phyloP scores from a whole-genome alignment of 2,888 invertebrate genomes.

The Lamproptera curius region DNA sequence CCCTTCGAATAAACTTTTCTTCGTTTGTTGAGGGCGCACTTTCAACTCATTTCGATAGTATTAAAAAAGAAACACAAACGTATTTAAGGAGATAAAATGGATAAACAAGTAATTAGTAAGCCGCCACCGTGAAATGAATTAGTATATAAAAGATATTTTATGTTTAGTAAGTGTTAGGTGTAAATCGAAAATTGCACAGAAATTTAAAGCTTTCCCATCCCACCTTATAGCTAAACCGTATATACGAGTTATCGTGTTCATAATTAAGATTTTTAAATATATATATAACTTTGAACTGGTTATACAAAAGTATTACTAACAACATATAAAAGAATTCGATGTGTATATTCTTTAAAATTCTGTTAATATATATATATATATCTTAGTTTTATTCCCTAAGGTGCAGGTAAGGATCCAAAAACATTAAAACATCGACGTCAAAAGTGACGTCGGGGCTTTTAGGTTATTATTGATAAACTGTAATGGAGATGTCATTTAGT shows the following conservation, averaged over 20 bases:
- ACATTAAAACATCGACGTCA: too few species aligned
- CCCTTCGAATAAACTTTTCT: background rate
- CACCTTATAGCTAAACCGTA: too few species aligned
- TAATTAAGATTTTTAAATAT: background rate
- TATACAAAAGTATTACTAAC: too few species aligned
- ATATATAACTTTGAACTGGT: background rate
- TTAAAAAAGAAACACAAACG: background rate
- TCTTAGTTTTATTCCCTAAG: too few species aligned
- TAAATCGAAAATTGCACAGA: constrained; percentile 4
- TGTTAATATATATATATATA: too few species aligned
- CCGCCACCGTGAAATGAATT: constrained; percentile 9
- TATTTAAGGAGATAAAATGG: background rate
- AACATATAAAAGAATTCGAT: too few species aligned
- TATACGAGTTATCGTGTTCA: constrained; percentile 12
- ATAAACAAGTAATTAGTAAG: constrained; percentile 4
- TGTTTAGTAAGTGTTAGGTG: constrained; percentile 7
- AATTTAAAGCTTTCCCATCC: background rate
- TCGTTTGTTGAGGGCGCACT: background rate
- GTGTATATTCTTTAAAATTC: too few species aligned
- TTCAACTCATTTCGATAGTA: background rate
- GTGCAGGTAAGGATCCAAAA: too few species aligned
- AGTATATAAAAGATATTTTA: background rate
- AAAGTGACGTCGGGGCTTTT: too few species aligned
- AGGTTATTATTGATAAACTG: too few species aligned
- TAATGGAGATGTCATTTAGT: too few species aligned